phyloP scores from a whole-genome alignment of 2,113 vertebrate genomes.

The Numenius arquata region DNA sequence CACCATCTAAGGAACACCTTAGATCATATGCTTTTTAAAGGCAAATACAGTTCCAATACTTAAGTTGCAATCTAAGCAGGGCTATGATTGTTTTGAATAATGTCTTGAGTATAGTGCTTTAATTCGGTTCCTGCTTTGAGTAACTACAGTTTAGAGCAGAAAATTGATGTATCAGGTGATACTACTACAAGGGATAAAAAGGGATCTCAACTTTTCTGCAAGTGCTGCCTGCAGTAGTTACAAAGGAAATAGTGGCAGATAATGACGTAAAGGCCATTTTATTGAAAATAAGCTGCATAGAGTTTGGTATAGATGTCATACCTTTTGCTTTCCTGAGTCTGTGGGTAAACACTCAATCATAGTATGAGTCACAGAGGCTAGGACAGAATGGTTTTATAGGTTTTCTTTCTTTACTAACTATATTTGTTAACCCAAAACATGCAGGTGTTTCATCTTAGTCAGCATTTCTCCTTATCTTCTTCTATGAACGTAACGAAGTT shows the following conservation, averaged over 20 bases:
- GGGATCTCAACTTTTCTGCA: neutral
- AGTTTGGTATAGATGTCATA: neutral
- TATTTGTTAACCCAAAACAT: neutral
- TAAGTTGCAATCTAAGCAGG: neutral
- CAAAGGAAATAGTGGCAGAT: neutral
- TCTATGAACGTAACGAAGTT: neutral
- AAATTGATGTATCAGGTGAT: neutral
- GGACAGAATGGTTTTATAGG: neutral
- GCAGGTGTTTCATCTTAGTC: neutral
- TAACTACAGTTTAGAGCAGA: neutral
- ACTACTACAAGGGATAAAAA: neutral
- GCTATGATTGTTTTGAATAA: neutral
- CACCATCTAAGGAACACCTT: neutral
- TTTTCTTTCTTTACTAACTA: neutral
- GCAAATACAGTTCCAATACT: neutral
- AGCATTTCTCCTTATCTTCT: neutral
- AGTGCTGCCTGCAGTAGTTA: neutral
- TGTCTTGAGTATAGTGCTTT: neutral
- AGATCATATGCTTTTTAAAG: neutral
- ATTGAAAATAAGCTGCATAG: neutral
- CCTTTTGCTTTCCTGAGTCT: neutral
- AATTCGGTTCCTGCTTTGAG: neutral
- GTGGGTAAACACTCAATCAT: neutral
- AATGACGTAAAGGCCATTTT: conserved; percentile 5
- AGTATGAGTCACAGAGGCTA: neutral